Evolutionary conservation across 2,888 invertebrate species (phyloP).

Genomic region (Aporophyla lueneburgensis): DNA sequence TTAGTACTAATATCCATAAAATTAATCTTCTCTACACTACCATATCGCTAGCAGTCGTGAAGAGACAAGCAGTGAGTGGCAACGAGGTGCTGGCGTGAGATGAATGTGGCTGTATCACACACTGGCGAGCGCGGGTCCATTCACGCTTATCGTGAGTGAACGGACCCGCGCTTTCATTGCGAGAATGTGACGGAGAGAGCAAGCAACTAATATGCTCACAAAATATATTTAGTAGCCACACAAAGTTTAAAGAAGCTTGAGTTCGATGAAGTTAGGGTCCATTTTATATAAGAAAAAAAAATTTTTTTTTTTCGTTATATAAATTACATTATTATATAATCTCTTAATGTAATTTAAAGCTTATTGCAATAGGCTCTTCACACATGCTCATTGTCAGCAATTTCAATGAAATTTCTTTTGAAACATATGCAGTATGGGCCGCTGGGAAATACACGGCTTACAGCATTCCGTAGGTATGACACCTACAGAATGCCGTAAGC

Average conservation of each 20-base stretch:
- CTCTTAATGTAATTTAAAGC: too few relatives aligned
- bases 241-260: too few relatives aligned
- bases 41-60: slow-evolving; percentile 5
- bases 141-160: slow-evolving; percentile 7
- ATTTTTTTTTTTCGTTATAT: too few relatives aligned
- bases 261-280: too few relatives aligned
- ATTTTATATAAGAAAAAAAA: too few relatives aligned
- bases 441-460: too few relatives aligned
- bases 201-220: neutral
- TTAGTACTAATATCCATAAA: neutral
- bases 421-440: neutral
- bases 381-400: neutral
- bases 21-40: too few relatives aligned
- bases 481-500: too few relatives aligned
- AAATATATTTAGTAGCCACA: too few relatives aligned
- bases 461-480: too few relatives aligned
- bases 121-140: slow-evolving; percentile 1
- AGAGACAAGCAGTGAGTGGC: slow-evolving; percentile 36
- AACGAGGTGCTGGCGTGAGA: slow-evolving; percentile 26
- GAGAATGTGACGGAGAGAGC: neutral
- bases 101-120: slow-evolving; percentile 45
- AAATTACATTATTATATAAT: too few relatives aligned
- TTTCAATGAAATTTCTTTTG: neutral
- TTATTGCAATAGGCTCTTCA: too few relatives aligned
- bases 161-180: neutral